These are phyloP conservation scores for Axinella damicornis DNA, from an alignment of 37 sponge, comb jelly and placozoan species.

Conservation along the genomic window DNA sequence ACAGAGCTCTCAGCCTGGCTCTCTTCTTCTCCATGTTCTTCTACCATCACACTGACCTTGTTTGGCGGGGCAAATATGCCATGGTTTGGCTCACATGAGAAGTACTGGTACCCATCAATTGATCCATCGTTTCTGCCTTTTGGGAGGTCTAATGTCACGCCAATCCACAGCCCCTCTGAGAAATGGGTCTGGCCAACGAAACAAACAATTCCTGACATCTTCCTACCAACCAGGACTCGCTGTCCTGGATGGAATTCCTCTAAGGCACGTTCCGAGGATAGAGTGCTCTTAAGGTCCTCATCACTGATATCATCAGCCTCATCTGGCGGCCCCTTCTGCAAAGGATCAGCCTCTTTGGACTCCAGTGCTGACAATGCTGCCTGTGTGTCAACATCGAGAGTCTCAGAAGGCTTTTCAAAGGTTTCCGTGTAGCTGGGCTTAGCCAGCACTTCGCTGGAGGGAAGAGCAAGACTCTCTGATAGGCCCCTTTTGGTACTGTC, in stretches of 20 bases:
- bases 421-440: slow-evolving; percentile 4
- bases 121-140: slow-evolving; percentile 70
- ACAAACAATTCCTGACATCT: slow-evolving; percentile 47
- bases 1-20: slow-evolving; percentile 4
- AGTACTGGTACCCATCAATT: slow-evolving; percentile 60
- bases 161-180: slow-evolving; percentile 64
- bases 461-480: neutral
- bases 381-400: neutral
- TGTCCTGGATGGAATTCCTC: slow-evolving; percentile 43
- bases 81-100: slow-evolving; percentile 45
- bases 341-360: too few relatives aligned
- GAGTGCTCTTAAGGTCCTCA: neutral
- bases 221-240: slow-evolving; percentile 55
- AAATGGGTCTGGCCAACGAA: slow-evolving; percentile 69
- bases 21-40: neutral
- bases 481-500: neutral
- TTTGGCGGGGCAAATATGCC: slow-evolving; percentile 79
- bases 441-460: too few relatives aligned
- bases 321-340: neutral
- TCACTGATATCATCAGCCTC: neutral
- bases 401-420: neutral
- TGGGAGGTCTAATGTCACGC: slow-evolving; percentile 54
- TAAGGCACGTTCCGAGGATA: neutral
- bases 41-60: slow-evolving; percentile 30
- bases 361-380: neutral